Evolutionary conservation across 30 jellyfish, hydroid and myxozoan genomes (phyloP).

Genomic region (Catostylus mosaicus): DNA sequence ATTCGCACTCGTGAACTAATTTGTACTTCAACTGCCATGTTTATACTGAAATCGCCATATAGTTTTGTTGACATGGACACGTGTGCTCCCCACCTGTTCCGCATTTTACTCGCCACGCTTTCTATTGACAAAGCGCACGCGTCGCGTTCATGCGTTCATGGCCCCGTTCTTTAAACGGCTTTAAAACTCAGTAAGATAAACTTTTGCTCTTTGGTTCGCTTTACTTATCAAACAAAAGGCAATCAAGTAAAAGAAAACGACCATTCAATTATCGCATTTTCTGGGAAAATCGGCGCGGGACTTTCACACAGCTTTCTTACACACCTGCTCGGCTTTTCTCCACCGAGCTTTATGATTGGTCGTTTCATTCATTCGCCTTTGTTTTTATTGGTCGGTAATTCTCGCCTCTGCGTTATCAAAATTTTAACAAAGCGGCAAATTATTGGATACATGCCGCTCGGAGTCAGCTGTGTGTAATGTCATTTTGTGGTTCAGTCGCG

Average conservation of each 20-base stretch:
- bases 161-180: constrained; percentile 42
- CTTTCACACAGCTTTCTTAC: constrained; percentile 15
- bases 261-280: constrained; percentile 51
- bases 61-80: constrained; percentile 63
- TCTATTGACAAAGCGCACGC: constrained; percentile 77
- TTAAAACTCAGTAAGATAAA: constrained; percentile 31
- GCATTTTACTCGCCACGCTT: constrained; percentile 71
- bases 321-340: constrained; percentile 73
- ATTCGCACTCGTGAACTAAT: constrained; percentile 24
- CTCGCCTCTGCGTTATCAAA: constrained; percentile 56
- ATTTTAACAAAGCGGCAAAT: constrained; percentile 40
- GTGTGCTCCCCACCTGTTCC: constrained; percentile 87
- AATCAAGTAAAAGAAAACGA: constrained; percentile 42
- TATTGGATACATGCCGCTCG: constrained; percentile 52
- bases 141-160: constrained; percentile 68
- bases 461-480: constrained; percentile 44
- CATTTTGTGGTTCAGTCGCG: constrained; percentile 53
- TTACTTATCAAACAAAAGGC: constrained; percentile 58
- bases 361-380: constrained; percentile 36
- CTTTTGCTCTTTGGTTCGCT: constrained; percentile 25
- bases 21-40: constrained; percentile 30
- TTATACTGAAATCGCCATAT: not conserved
- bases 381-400: constrained; percentile 66
- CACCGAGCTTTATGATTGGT: constrained; percentile 53
- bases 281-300: constrained; percentile 70